Conservation (phyloP, 2,113 vertebrate species). For the Melierax canorus region DNA sequence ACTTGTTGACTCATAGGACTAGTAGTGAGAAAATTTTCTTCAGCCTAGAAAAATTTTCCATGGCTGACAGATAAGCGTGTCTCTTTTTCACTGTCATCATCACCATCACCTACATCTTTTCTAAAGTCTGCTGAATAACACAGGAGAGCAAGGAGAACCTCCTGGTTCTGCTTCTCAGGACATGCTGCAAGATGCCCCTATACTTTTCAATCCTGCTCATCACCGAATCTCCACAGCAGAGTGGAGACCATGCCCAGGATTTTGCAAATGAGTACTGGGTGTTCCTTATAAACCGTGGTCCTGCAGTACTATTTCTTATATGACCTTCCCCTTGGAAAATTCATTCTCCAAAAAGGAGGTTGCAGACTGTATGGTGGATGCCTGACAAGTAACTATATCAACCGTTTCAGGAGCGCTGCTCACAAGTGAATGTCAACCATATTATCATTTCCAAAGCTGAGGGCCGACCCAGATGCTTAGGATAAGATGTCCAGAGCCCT, state of each 20-base stretch:
- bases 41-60: background rate
- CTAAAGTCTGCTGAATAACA: background rate
- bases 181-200: background rate
- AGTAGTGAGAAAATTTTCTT: background rate
- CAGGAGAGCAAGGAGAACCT: background rate
- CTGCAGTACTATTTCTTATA: background rate
- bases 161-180: background rate
- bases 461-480: background rate
- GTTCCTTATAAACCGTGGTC: background rate
- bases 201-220: background rate
- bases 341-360: background rate
- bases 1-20: background rate
- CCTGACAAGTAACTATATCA: background rate
- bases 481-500: background rate
- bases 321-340: background rate
- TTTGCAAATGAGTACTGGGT: background rate
- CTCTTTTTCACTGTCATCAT: too few species aligned
- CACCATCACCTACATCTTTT: background rate
- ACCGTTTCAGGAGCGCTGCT: background rate
- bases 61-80: background rate
- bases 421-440: background rate
- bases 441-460: background rate
- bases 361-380: background rate
- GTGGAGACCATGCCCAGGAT: background rate
- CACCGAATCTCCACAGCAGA: background rate